Conservation (phyloP, 2,888 invertebrate species). For the Leptopilina syphax region DNA sequence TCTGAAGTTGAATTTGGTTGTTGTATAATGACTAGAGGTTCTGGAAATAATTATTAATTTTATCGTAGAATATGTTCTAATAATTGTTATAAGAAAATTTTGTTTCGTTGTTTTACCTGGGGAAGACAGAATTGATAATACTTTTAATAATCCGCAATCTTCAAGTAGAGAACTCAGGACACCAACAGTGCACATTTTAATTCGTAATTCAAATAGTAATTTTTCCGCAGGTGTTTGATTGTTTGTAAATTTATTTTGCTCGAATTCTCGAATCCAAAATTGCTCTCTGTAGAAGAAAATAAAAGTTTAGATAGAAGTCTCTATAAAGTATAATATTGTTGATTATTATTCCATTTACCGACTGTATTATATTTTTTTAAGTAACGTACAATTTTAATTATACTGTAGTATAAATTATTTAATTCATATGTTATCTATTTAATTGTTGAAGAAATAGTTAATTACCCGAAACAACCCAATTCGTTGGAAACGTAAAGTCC, state of each 20-base stretch:
- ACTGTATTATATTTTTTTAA: too few species aligned
- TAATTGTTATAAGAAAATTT: neutral
- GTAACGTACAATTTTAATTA: neutral
- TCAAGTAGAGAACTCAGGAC: constrained; percentile 62
- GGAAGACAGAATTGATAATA: constrained; percentile 63
- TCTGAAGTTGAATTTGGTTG: constrained; percentile 60
- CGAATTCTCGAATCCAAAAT: constrained; percentile 61
- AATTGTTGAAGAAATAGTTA: neutral
- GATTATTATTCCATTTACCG: too few species aligned
- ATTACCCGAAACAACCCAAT: constrained; percentile 60
- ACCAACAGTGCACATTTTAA: constrained; percentile 66
- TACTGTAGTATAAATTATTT: neutral
- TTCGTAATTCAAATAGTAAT: constrained; percentile 64
- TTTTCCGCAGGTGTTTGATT: constrained; percentile 59
- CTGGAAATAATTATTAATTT: constrained; percentile 51
- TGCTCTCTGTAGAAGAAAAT: constrained; percentile 43
- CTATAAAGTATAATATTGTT: too few species aligned
- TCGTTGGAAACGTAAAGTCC: constrained; percentile 61
- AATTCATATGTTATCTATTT: neutral
- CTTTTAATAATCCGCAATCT: constrained; percentile 61
- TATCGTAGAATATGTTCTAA: neutral
- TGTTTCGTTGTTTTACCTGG: constrained; percentile 60
- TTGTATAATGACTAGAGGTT: constrained; percentile 60
- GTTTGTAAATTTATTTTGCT: constrained; percentile 44
- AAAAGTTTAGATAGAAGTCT: too few species aligned